Conservation (phyloP, 2,797 vertebrate species). For the Cheirogaleus major region DNA sequence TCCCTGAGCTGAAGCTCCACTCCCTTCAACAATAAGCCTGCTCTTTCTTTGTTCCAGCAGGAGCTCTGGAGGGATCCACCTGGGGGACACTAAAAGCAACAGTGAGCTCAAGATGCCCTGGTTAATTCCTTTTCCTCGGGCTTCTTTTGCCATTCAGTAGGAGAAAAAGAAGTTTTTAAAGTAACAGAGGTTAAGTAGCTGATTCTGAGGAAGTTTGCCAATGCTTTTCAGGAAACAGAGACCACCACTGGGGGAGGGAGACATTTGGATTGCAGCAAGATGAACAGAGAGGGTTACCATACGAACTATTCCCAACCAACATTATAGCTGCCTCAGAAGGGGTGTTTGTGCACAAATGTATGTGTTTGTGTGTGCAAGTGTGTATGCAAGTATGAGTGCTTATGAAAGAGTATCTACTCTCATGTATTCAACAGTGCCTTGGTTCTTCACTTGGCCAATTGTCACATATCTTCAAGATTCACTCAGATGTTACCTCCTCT, state of each 20-base stretch:
- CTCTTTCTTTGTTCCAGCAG: neutral
- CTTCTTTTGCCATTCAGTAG: neutral
- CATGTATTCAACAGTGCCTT: too few species aligned
- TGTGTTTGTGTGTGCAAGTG: neutral
- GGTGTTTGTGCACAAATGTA: neutral
- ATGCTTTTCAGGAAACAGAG: neutral
- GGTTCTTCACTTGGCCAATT: neutral
- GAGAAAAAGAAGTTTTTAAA: constrained; percentile 35
- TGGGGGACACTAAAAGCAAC: neutral
- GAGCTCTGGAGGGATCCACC: neutral
- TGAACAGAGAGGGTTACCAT: neutral
- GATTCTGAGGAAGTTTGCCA: constrained; percentile 8
- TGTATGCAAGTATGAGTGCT: neutral
- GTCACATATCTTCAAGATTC: neutral
- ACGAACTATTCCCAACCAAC: neutral
- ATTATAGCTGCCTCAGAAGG: neutral
- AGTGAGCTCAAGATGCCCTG: neutral
- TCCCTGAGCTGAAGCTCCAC: neutral
- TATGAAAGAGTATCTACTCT: neutral
- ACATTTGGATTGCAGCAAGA: neutral
- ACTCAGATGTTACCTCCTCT: neutral
- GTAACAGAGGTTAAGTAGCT: neutral
- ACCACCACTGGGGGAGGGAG: neutral
- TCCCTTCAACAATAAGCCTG: neutral
- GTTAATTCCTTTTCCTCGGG: neutral